Conservation (phyloP, 2,888 invertebrate genomes). For the Troilus luridus region DNA sequence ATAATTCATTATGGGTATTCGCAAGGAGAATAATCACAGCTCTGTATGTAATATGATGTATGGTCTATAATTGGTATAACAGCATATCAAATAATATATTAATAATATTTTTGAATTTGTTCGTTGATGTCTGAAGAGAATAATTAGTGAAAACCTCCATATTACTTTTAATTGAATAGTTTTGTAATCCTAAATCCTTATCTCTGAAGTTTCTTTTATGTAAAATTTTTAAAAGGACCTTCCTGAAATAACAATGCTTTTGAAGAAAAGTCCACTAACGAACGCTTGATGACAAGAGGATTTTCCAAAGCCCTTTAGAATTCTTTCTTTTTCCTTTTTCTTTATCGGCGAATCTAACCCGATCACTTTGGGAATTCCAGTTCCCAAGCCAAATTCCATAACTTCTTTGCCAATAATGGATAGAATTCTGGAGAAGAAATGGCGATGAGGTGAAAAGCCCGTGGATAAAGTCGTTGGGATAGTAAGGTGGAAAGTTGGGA, state of each 20-base stretch:
- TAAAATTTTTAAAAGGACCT: not conserved
- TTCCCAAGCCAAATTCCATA: not conserved
- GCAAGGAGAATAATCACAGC: too few relatives aligned
- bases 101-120: too few relatives aligned
- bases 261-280: not conserved
- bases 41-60: too few relatives aligned
- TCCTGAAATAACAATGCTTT: not conserved
- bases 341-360: not conserved
- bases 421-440: not conserved
- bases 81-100: too few relatives aligned
- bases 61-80: too few relatives aligned
- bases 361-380: not conserved
- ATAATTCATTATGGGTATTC: too few relatives aligned
- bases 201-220: not conserved
- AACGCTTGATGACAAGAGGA: not conserved
- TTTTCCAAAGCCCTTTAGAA: not conserved
- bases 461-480: not conserved
- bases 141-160: too few relatives aligned
- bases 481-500: not conserved
- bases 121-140: too few relatives aligned
- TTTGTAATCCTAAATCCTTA: too few relatives aligned
- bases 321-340: not conserved
- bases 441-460: not conserved
- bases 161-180: too few relatives aligned
- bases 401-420: conserved; percentile 9